Evolutionary conservation across 1,140 invertebrate species (phyloP).

Genomic region (Vollenhovia emeryi): DNA sequence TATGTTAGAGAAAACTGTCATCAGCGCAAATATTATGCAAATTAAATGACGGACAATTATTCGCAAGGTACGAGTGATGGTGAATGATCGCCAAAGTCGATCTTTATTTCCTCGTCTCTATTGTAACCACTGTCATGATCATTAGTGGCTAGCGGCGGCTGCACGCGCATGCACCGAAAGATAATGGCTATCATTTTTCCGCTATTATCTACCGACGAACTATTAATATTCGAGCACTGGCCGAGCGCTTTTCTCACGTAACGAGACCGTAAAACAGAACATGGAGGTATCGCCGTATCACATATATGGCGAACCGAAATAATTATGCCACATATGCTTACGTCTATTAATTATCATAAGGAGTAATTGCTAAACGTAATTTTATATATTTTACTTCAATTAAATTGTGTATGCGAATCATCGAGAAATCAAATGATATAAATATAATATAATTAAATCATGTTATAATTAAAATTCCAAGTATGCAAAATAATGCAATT

Average conservation of each 20-base stretch:
- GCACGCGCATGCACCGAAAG: conserved; percentile 19
- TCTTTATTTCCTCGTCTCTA: conserved; percentile 33
- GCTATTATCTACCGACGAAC: conserved; percentile 30
- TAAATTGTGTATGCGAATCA: neutral
- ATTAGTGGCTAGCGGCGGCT: neutral
- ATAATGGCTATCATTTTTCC: conserved; percentile 42
- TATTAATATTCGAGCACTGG: conserved; percentile 26
- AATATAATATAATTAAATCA: neutral
- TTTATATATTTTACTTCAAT: neutral
- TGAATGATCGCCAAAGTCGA: conserved; percentile 8
- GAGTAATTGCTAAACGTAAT: neutral
- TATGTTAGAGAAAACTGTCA: neutral
- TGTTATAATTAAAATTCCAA: neutral
- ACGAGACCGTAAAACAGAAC: conserved; percentile 4
- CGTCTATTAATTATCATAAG: conserved; percentile 8
- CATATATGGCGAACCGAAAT: neutral
- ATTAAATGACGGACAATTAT: conserved; percentile 27
- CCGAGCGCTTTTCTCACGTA: neutral
- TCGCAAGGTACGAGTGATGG: conserved; percentile 18
- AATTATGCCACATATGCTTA: neutral
- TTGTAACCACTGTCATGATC: conserved; percentile 25
- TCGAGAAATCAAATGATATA: neutral
- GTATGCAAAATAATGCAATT: neutral
- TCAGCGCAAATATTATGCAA: neutral
- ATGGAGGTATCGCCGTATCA: neutral